Percentiles rank a stretch among this genome's conserved stretches.
phyloP scores from a whole-genome alignment of 2,113 vertebrate species.

The Edolisoma coerulescens region DNA sequence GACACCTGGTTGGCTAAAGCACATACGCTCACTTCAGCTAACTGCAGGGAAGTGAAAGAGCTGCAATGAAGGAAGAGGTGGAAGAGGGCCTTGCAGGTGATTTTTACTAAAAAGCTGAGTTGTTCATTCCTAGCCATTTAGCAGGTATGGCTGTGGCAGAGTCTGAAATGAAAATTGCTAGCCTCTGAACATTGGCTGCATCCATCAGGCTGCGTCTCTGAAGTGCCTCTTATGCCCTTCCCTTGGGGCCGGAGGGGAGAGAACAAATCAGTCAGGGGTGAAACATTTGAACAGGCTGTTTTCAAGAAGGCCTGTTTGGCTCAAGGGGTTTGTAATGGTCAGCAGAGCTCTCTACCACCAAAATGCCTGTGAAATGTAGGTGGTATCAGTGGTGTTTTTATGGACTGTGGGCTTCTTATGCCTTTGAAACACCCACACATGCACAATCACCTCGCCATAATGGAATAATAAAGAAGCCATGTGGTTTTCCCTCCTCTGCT shows the following conservation, averaged over 20 bases:
- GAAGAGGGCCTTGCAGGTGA: neutral
- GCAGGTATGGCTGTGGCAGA: neutral
- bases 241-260: neutral
- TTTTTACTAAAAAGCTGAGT: neutral
- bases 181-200: neutral
- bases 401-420: neutral
- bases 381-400: neutral
- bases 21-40: neutral
- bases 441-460: fast-evolving
- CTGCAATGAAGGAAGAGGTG: neutral
- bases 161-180: neutral
- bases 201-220: neutral
- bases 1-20: neutral
- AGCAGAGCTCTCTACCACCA: neutral
- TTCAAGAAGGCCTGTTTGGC: neutral
- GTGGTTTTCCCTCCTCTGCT: neutral
- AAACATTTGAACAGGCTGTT: neutral
- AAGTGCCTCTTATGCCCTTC: neutral
- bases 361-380: neutral
- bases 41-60: neutral
- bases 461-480: neutral
- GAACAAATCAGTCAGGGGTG: neutral
- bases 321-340: neutral
- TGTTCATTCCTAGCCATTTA: neutral
- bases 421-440: neutral